Base-by-base conservation (phyloP, 2,888 invertebrate genomes). In the Xestia sexstrigata region DNA sequence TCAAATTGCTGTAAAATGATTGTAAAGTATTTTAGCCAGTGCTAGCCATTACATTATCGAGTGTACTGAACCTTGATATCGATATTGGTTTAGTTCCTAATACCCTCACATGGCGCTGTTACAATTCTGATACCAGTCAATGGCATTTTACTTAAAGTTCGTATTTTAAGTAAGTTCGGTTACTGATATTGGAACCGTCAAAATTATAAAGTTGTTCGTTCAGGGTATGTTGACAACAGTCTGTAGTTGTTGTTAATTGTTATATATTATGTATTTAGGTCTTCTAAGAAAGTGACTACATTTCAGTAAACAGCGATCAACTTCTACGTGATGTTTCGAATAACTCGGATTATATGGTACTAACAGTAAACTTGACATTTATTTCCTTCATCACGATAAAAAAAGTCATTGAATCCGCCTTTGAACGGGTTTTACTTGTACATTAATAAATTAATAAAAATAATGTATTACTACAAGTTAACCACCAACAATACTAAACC, bases 11-110 rank as follows among this genome's bases (percentile, higher is more conserved):
- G 8, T 42, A 23, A 42, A 45, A 42, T 39, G 42, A 42, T 30
- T 7, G 13, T 9, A 11, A 69, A 69, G 13, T 13, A 20, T 58
- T 71, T 74, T 45, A 45, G 23, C 49, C 30, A 45, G n/a, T 45
- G n/a, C 13, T 58, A 62, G 23, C n/a, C n/a, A n/a, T 78, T 55
- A 63, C 39, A 71, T 71, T 78, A 30, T 8, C 35, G 35, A 71
- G 63, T 71, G 78, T 78, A 78, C 63, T 78, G 79, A 78, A 78
- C 71, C 15, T 15, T 70, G 35, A 63, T 71, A 47, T 58, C 55
- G 15, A 63, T 63, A 55, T 47, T 65, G 17, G 55, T 55, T 78
- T 55, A 55, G 78, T 78, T 78, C 8, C 39, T 3, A 55, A 78
- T 47, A n/a, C 39, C 15, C 20, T n/a, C 71, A 63, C 39, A 47